phyloP scores from a whole-genome alignment of 2,888 invertebrate genomes.

The Melipona bicolor region DNA sequence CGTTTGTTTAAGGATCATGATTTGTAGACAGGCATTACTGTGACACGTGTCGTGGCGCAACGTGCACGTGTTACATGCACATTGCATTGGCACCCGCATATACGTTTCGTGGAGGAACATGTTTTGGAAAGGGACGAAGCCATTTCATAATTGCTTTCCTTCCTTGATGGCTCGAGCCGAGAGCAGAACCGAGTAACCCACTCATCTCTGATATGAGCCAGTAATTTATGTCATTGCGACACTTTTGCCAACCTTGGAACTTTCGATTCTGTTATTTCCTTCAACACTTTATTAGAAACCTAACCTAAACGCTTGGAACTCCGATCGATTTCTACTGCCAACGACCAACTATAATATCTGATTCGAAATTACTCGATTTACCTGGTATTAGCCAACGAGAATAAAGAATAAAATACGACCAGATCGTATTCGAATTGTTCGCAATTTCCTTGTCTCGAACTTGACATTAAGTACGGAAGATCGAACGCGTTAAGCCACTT shows the following conservation, averaged over 20 bases:
- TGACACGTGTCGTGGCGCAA: conserved; percentile 15
- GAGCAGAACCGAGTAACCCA: conserved; percentile 11
- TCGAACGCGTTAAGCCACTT: neutral
- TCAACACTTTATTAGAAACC: conserved; percentile 7
- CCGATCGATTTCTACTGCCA: neutral
- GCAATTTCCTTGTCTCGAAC: conserved; percentile 10
- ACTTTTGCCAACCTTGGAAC: conserved; percentile 3
- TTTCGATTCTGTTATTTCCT: conserved; percentile 17
- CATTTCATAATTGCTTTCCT: conserved; percentile 56
- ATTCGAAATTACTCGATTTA: conserved; percentile 5
- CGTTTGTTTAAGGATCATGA: neutral
- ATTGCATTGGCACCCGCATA: conserved; percentile 14
- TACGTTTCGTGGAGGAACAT: conserved; percentile 18
- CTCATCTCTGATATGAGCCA: conserved; percentile 12
- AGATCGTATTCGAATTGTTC: conserved; percentile 7
- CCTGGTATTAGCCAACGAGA: neutral
- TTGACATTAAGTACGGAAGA: conserved; percentile 15
- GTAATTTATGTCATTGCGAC: conserved; percentile 39
- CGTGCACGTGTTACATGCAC: neutral
- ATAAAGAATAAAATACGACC: neutral
- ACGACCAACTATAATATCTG: neutral
- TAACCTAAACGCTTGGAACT: neutral
- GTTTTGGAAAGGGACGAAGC: conserved; percentile 35
- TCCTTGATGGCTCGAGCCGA: conserved; percentile 14
- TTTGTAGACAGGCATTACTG: conserved; percentile 7